Conservation (phyloP, 2,888 invertebrate species). For the Ommatoiulus sabulosus region DNA sequence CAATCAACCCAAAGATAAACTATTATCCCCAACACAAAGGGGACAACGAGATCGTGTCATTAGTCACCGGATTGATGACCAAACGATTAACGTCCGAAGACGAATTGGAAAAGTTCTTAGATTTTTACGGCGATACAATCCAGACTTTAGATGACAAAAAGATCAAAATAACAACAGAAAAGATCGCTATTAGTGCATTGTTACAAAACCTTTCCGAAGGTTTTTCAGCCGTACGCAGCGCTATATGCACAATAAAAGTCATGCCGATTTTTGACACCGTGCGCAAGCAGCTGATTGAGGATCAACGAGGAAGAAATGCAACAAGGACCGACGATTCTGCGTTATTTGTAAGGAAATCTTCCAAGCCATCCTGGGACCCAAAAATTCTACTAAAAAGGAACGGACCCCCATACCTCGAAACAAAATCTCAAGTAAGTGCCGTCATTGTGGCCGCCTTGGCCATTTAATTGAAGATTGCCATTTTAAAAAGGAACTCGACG, state of each 20-base stretch:
- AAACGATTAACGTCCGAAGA: background rate
- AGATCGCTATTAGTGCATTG: background rate
- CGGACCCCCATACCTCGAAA: background rate
- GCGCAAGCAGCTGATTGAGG: background rate
- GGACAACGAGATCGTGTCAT: background rate
- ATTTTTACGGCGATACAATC: background rate
- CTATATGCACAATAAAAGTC: background rate
- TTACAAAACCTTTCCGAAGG: background rate
- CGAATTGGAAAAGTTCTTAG: background rate
- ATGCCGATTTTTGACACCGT: background rate
- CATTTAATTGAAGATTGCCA: background rate
- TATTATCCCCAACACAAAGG: background rate
- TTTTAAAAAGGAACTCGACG: background rate
- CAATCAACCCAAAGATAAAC: too few relatives aligned
- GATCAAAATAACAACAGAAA: background rate
- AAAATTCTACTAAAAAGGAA: too few relatives aligned
- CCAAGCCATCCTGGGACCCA: too few relatives aligned
- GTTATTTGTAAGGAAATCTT: background rate
- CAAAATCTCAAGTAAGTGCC: conserved; percentile 17
- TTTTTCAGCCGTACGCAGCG: background rate
- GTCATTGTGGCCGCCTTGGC: conserved; percentile 26
- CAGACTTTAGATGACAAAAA: background rate
- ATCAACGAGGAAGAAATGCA: background rate
- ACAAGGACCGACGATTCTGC: background rate
- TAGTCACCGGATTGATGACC: background rate